Conservation (phyloP, 1,140 invertebrate genomes). For the Whitmania pigra region DNA sequence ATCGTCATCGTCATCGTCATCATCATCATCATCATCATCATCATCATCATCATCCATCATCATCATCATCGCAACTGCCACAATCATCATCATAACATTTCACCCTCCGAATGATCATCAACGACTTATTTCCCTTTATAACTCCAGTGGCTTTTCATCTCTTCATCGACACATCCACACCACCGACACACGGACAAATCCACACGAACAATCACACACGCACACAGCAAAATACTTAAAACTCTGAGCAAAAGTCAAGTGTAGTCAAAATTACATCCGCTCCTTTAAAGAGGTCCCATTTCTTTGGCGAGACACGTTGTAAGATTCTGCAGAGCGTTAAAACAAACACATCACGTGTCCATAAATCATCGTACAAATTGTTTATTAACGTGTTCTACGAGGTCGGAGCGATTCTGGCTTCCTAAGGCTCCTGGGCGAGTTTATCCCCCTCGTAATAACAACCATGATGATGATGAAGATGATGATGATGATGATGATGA, state of each 20-base stretch:
- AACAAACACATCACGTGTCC: no score
- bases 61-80: not conserved
- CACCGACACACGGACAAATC: not conserved
- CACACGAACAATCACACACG: not conserved
- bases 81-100: conserved; percentile 10
- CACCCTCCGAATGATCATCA: conserved; percentile 6
- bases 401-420: no score
- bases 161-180: conserved; percentile 2
- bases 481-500: no score
- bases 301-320: not conserved
- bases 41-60: not conserved
- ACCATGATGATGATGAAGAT: no score
- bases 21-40: not conserved
- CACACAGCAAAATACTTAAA: not conserved
- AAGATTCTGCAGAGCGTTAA: no score
- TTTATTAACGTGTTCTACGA: no score
- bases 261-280: not conserved
- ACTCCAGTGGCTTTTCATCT: not conserved
- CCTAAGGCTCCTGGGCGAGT: no score
- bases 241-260: not conserved
- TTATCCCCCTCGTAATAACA: no score
- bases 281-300: not conserved
- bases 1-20: not conserved
- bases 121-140: not conserved
- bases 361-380: no score